Percentiles rank a stretch among this genome's conserved stretches.
Conservation (phyloP, 2,113 vertebrate species). For the Thalassoma bifasciatum region DNA sequence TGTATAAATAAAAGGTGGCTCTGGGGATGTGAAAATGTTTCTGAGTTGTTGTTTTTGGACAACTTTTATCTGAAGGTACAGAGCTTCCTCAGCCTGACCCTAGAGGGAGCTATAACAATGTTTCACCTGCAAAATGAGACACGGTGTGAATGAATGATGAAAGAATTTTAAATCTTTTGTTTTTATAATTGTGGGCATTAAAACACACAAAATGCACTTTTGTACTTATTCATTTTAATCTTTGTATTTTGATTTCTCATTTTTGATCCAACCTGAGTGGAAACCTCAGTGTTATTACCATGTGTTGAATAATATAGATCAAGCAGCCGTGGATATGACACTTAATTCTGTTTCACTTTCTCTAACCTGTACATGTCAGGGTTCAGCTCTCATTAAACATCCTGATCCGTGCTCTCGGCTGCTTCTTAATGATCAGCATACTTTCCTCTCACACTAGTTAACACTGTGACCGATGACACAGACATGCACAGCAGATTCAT, state of each 20-base stretch:
- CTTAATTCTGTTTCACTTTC: background rate
- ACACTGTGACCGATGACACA: slow-evolving; percentile 5
- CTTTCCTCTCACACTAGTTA: slow-evolving; percentile 30
- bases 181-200: background rate
- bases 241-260: too few species aligned
- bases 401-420: background rate
- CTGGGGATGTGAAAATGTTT: background rate
- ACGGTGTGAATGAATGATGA: background rate
- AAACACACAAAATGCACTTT: background rate
- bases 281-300: slow-evolving; percentile 7
- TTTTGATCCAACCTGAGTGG: background rate
- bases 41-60: background rate
- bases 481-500: background rate
- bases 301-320: background rate
- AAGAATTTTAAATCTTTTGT: background rate
- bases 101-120: slow-evolving; percentile 56
- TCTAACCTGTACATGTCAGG: slow-evolving; percentile 1
- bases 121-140: slow-evolving; percentile 7
- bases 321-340: slow-evolving; percentile 28
- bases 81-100: slow-evolving; percentile 13
- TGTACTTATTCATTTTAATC: background rate
- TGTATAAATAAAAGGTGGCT: background rate
- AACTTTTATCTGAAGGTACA: background rate
- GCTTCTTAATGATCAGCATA: slow-evolving; percentile 38
- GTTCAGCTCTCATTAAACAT: slow-evolving; percentile 24